phyloP scores from a whole-genome alignment of 2,113 vertebrate species.

The Poeciliopsis occidentalis region DNA sequence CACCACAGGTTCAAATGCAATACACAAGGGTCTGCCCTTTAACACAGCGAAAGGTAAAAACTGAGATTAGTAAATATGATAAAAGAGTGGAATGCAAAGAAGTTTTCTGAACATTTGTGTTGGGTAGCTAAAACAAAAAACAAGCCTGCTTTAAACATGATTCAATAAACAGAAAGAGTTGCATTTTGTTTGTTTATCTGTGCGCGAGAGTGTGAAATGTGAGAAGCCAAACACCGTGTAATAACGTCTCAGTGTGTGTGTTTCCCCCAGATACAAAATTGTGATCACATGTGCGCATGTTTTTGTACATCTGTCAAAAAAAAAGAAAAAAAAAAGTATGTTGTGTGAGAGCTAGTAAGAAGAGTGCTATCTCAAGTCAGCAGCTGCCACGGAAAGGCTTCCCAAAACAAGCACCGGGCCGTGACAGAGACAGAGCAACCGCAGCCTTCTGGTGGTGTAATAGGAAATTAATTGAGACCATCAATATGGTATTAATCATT shows the following conservation, averaged over 20 bases:
- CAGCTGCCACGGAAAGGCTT: slow-evolving; percentile 79
- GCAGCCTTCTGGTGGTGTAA: slow-evolving; percentile 81
- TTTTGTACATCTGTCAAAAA: slow-evolving; percentile 47
- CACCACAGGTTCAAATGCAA: slow-evolving; percentile 44
- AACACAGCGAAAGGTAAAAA: slow-evolving; percentile 51
- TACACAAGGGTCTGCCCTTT: slow-evolving; percentile 31
- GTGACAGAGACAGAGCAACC: slow-evolving; percentile 80
- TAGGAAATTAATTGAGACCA: slow-evolving; percentile 87
- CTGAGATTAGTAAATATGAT: slow-evolving; percentile 45
- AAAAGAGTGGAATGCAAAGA: slow-evolving; percentile 29
- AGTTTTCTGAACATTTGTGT: slow-evolving; percentile 45
- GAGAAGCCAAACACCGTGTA: slow-evolving; percentile 47
- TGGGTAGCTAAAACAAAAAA: slow-evolving; percentile 38
- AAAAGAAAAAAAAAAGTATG: slow-evolving; percentile 34
- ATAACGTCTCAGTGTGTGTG: slow-evolving; percentile 43
- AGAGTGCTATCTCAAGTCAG: slow-evolving; percentile 73
- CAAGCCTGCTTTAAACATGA: slow-evolving; percentile 55
- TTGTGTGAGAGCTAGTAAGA: slow-evolving; percentile 32
- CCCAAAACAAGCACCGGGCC: slow-evolving; percentile 75
- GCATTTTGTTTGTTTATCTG: slow-evolving; percentile 63
- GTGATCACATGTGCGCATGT: slow-evolving; percentile 46
- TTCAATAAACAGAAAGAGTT: slow-evolving; percentile 55
- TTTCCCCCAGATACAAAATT: slow-evolving; percentile 53
- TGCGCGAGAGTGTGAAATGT: slow-evolving; percentile 52
- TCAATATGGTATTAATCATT: slow-evolving; percentile 88